These are phyloP conservation scores for Hemiprocne comata DNA, from an alignment of 2,113 vertebrate species.

Conservation along the genomic window DNA sequence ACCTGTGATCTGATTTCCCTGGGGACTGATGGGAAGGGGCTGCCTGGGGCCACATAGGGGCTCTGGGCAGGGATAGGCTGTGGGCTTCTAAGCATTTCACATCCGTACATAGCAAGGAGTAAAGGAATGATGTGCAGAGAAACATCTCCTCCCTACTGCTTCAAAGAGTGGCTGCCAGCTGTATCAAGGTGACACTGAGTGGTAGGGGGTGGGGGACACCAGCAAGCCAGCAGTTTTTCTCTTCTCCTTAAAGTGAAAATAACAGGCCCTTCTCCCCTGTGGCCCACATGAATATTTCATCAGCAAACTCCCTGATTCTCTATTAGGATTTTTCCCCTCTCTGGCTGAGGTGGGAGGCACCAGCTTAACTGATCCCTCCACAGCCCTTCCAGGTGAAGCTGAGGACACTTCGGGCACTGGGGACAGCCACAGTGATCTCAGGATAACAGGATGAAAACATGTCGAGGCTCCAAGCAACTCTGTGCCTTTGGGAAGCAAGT, in stretches of 20 bases:
- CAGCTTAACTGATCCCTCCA: background rate
- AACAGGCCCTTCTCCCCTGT: slow-evolving; percentile 16
- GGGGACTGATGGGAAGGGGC: background rate
- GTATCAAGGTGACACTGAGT: background rate
- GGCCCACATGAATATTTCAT: slow-evolving; percentile 52
- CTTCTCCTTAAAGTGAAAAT: slow-evolving; percentile 31
- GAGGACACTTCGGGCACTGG: background rate
- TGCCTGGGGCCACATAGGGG: fast-evolving
- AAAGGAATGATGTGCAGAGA: background rate
- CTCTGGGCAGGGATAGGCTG: background rate
- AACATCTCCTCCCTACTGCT: background rate
- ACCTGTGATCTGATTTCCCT: background rate
- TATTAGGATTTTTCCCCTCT: background rate
- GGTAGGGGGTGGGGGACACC: background rate
- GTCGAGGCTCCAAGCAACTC: background rate
- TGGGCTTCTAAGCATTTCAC: background rate
- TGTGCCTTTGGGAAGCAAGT: background rate
- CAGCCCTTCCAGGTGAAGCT: background rate
- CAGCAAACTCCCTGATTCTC: background rate
- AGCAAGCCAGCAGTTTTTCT: background rate
- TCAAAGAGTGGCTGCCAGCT: background rate
- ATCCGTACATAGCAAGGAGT: background rate
- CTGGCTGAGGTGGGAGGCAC: background rate
- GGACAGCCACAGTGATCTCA: background rate
- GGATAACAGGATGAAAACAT: background rate